A percentile compares a stretch with the other conserved stretches of the same genome.
phyloP scores from a whole-genome alignment of 2,113 vertebrate species.

The Romanogobio albipinnatus region DNA sequence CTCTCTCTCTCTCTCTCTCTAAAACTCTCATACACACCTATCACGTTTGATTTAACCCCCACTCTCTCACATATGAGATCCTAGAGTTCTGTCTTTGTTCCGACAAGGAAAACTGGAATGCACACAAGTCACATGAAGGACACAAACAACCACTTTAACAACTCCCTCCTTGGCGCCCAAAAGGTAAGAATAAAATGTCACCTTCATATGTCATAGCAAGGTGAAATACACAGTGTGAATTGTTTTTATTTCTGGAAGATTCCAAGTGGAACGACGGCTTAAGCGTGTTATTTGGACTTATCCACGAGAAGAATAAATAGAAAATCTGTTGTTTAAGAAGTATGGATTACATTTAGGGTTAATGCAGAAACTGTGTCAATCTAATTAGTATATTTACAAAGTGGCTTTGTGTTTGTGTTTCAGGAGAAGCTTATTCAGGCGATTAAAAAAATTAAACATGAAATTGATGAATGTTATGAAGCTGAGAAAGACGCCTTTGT shows the following conservation, averaged over 20 bases:
- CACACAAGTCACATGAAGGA: conserved; percentile 71
- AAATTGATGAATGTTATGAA: conserved; percentile 74
- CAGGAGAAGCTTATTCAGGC: conserved; percentile 76
- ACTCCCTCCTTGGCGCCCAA: conserved; percentile 66
- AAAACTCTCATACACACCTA: conserved; percentile 11
- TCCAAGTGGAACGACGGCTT: not conserved
- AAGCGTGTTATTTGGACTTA: not conserved
- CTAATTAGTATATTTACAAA: not conserved
- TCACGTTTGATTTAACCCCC: conserved; percentile 46
- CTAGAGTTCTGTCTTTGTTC: conserved; percentile 42
- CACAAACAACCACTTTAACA: conserved; percentile 71
- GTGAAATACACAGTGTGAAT: not conserved
- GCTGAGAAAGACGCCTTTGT: conserved; percentile 69
- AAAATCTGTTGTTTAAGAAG: not conserved
- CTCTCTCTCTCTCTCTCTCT: conserved; percentile 31
- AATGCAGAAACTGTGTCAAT: conserved; percentile 2
- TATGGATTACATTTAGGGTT: not conserved
- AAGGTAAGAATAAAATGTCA: conserved; percentile 70
- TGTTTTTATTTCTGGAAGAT: not conserved
- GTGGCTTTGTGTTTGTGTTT: conserved; percentile 20
- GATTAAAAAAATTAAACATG: conserved; percentile 79
- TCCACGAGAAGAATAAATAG: not conserved
- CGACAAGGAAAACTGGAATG: conserved; percentile 67
- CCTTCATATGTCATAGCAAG: conserved; percentile 37
- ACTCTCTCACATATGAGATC: conserved; percentile 26